Percentiles rank a stretch among this genome's conserved stretches.
Evolutionary conservation across 2,888 invertebrate species (phyloP).

Genomic region (Drosophila flavopinicola): DNA sequence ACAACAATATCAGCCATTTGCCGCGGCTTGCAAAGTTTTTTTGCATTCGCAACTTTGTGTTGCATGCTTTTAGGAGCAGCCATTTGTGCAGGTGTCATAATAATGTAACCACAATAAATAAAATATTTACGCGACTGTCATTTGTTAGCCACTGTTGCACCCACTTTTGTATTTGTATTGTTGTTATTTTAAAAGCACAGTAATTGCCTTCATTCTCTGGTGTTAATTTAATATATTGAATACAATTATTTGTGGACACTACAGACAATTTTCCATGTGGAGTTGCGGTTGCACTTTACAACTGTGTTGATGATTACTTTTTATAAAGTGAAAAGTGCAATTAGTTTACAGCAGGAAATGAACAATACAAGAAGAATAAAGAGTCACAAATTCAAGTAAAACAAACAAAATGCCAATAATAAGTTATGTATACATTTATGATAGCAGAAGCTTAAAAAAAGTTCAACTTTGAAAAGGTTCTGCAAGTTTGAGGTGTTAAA

Average conservation of each 20-base stretch:
- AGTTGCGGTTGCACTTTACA: conserved; percentile 47
- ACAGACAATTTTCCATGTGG: conserved; percentile 37
- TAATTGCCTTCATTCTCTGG: conserved; percentile 56
- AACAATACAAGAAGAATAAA: conserved; percentile 2
- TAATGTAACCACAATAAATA: conserved; percentile 56
- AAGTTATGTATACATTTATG: background rate
- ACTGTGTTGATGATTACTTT: conserved; percentile 12
- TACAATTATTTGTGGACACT: conserved; percentile 35
- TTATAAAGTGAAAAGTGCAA: conserved; percentile 19
- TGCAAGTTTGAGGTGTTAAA: too few relatives aligned
- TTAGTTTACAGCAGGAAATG: background rate
- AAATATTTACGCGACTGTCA: conserved; percentile 34
- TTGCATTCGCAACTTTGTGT: conserved; percentile 22
- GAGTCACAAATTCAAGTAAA: background rate
- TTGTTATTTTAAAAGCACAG: conserved; percentile 30
- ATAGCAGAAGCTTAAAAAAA: too few relatives aligned
- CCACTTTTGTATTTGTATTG: conserved; percentile 18
- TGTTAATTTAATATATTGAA: conserved; percentile 60
- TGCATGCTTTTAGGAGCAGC: conserved; percentile 54
- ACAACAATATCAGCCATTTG: conserved; percentile 26
- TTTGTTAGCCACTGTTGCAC: conserved; percentile 34
- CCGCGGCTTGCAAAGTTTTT: too few relatives aligned
- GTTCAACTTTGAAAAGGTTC: too few relatives aligned
- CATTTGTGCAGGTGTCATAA: conserved; percentile 57
- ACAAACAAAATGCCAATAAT: background rate